Base-by-base conservation (phyloP, 2,888 invertebrate genomes). In the Sminthurinus aureus region DNA sequence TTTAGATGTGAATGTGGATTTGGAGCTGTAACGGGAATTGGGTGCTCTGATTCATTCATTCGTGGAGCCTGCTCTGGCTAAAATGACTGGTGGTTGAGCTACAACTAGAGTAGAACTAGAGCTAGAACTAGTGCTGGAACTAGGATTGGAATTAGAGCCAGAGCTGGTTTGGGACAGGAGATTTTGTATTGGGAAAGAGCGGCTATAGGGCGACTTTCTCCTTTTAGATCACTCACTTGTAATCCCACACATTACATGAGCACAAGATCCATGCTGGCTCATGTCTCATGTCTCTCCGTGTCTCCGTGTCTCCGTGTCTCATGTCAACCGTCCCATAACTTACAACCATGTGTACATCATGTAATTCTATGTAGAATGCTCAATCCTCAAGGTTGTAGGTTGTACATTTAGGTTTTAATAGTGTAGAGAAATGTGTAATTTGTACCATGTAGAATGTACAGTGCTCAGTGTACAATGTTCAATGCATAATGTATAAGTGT, bases 181-280 rank as follows among this genome's bases (percentile, higher is more conserved):
- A 38, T 38, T 38, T 38, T 38, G 38, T 38, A 38, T 38, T 38
- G 38, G 38, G 38, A 38, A 26, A 74, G 74, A 38, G 58, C 52
- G 64, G 20, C 78, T 18, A 78, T 18, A 1, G 12, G 64, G 67
- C 71, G 80, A 80, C 80, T 71, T 71, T 80, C 71, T 80, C 80
- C 52, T 52, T 52, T 9, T 71, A 80, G 80, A 80, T 80, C 80
- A 80, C 80, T 80, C 80, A 80, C 80, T 69, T 80, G 51, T 80
- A 80, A 80, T 80, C 80, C 80, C 80, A 52, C 71, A 71, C 80
- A 80, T 80, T 71, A 80, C 80, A 80, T 80, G 71, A 80, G 71
- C 52, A 80, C 12, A 58, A 58, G 76, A 15, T 52, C 4, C 58
- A 58, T 38, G 75, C 75, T 38, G 75, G n/a, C 75, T 75, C 51